Conservation (phyloP, 2,113 vertebrate genomes). For the Lepus americanus region DNA sequence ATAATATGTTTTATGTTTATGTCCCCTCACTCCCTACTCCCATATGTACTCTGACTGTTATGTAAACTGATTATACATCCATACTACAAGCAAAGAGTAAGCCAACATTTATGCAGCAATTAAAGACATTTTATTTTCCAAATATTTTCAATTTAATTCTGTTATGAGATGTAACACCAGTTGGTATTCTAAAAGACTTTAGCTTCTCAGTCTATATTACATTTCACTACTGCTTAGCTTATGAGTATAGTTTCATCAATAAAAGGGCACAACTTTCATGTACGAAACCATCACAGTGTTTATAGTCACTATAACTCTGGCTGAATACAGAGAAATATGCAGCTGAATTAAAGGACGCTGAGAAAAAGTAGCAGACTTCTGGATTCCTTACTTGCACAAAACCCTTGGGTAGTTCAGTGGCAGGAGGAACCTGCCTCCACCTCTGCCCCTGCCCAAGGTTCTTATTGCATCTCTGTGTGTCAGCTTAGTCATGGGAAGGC, state of each 20-base stretch:
- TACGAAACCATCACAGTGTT: not conserved
- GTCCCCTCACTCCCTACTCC: not conserved
- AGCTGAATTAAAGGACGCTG: not conserved
- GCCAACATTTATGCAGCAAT: not conserved
- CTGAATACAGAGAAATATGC: not conserved
- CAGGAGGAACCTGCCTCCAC: not conserved
- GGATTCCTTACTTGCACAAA: not conserved
- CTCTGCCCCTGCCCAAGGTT: not conserved
- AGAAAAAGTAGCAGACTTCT: not conserved
- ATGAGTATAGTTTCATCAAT: not conserved
- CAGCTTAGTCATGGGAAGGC: not conserved
- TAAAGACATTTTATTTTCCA: not conserved
- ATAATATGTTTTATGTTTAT: not conserved
- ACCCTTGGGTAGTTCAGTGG: not conserved
- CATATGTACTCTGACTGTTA: not conserved
- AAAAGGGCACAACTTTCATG: not conserved
- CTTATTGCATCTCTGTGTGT: not conserved
- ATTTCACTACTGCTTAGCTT: not conserved
- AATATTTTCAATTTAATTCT: not conserved
- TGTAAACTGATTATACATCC: not conserved
- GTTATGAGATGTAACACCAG: not conserved
- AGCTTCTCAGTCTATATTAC: not conserved
- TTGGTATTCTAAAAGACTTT: not conserved
- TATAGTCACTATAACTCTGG: not conserved
- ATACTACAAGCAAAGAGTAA: not conserved